Conservation (phyloP, 2,113 vertebrate species). For the Empidonax alnorum region DNA sequence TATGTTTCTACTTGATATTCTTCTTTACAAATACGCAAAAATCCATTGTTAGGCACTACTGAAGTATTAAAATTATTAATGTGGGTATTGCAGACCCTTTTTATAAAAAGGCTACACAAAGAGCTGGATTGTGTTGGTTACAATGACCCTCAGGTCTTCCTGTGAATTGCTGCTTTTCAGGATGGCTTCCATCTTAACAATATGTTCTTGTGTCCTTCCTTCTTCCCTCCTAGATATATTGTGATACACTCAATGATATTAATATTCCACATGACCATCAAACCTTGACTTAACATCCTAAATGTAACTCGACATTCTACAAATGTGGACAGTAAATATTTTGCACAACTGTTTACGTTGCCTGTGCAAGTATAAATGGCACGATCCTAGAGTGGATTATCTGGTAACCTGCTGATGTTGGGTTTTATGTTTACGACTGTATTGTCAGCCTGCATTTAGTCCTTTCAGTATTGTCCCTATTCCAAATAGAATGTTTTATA, state of each 20-base stretch:
- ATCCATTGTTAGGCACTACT: neutral
- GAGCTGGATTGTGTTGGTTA: neutral
- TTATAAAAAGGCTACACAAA: neutral
- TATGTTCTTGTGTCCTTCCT: neutral
- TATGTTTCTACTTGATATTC: neutral
- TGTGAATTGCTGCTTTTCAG: neutral
- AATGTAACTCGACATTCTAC: neutral
- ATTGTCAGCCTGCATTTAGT: neutral
- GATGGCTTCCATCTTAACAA: neutral
- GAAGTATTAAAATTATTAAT: neutral
- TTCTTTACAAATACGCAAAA: neutral
- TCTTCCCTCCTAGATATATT: neutral
- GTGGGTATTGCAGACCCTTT: neutral
- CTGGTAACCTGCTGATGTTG: neutral
- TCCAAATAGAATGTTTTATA: neutral
- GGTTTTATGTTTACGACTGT: neutral
- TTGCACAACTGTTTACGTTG: neutral
- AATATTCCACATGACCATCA: neutral
- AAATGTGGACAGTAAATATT: neutral
- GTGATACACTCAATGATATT: neutral
- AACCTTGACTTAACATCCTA: neutral
- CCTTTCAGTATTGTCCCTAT: neutral
- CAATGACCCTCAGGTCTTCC: neutral
- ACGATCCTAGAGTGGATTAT: fast-evolving
- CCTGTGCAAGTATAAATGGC: neutral